Evolutionary conservation across 2,888 invertebrate genomes (phyloP).

Genomic region (Uropetala carovei): DNA sequence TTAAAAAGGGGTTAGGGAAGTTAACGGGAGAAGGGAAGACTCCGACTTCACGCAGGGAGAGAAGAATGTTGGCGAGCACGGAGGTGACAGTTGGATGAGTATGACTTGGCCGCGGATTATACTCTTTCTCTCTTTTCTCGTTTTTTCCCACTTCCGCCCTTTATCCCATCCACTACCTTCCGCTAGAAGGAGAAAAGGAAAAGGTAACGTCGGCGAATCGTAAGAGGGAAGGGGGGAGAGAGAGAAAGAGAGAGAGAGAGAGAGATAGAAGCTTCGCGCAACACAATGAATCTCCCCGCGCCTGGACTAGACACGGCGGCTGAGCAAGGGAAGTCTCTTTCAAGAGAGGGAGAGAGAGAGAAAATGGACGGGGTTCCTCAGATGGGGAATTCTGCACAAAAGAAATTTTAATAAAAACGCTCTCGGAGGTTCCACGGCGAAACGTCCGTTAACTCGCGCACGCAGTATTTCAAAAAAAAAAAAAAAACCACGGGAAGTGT

Average conservation of each 20-base stretch:
- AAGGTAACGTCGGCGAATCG: background rate
- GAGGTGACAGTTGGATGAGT: background rate
- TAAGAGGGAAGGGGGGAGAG: background rate
- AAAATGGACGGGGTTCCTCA: background rate
- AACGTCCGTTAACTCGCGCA: background rate
- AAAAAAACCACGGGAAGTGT: background rate
- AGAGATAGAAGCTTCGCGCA: background rate
- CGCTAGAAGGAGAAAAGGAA: background rate
- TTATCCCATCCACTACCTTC: background rate
- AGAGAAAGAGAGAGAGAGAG: background rate
- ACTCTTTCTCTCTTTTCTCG: too few relatives aligned
- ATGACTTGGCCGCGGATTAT: background rate
- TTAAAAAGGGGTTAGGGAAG: too few relatives aligned
- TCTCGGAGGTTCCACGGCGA: background rate
- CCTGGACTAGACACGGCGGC: background rate
- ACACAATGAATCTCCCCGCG: background rate
- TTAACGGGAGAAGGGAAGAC: too few relatives aligned
- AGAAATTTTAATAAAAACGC: slow-evolving; percentile 6
- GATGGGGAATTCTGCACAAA: background rate
- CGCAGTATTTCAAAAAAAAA: background rate
- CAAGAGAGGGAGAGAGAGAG: background rate
- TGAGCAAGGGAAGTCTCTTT: background rate
- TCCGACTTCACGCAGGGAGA: background rate
- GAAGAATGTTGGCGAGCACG: background rate
- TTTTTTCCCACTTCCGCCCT: background rate